Evolutionary conservation across 2,113 vertebrate genomes (phyloP), one percentile per base, ranked within the genome.

Genomic region (Caranx melampygus): DNA sequence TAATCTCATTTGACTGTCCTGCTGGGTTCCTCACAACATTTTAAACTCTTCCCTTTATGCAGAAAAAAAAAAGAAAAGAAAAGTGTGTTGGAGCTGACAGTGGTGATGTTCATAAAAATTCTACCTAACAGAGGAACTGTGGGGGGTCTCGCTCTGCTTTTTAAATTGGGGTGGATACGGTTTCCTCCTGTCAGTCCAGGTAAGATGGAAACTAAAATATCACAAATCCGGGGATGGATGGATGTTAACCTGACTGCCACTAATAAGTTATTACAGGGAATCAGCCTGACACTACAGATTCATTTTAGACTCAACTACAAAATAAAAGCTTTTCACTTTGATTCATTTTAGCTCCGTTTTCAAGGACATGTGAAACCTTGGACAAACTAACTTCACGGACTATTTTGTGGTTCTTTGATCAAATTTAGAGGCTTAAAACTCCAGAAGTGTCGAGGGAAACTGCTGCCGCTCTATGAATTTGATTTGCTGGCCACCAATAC

Each of bases 321-420:
- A 79, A 64, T 68, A 79, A 72, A 59, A 77, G 54, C 52, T 54
- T 79, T 75, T 66, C 33, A 52, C 62, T 70, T 47, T 40, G 10
- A 78, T 58, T 63, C 61, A 12, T 16, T 42, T 55, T 51, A 14
- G 52, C 49, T 72, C 49, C 44, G 55, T 16, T 78, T 82, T 68
- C 34, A 70, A 81, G 62, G 60, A 47, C 31, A 35, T 35, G 34
- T 37, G 45, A 72, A 78, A 70, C 20, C 16, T 37, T 3, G 52
- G 26, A 68, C 34, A 72, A 57, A 3, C 26, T 6, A 59, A 58
- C 68, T 49, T 55, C 37, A 60, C 1, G 11, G 20, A 21, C 11
- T 54, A 67, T 83, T 80, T 59, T 73, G 34, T 62, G 64, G 7
- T 35, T 70, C 64, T 82, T 66, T 85, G 63, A 79, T 88, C 67